Base-by-base conservation (phyloP, 2,888 invertebrate genomes). In the Epistrophe grossulariae region DNA sequence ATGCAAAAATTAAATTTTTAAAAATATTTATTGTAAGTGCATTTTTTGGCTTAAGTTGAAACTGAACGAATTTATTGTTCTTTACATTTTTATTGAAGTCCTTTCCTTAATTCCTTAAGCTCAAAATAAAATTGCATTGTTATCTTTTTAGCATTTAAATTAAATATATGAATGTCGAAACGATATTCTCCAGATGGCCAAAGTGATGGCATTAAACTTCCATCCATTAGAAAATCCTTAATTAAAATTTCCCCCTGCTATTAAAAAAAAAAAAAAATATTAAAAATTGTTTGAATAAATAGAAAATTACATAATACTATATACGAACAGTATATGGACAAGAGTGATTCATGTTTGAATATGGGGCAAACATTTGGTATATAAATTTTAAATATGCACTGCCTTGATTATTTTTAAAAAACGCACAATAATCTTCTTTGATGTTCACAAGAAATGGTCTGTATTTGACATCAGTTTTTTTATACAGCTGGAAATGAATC, bases 281-380 rank as follows among this genome's bases (percentile, higher is more conserved):
- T 13, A 35, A 38, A 55, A 15, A 17, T 17, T 0, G 0, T 31
- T 31, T 9, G 9, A 13, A 57, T n/a, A 35, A 38, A 38, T 17
- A 10, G 4, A 31, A 7, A 35, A 35, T 35, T 35, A 1, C 8
- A 35, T 17, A 17, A 38, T 35, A 24, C 3, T 24, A 24, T 59
- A 11, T 38, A 59, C 77, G 43, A 19, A 82, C 81, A 5, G 3
- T 11, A 19, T 59, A 82, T 1, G 77, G 81, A 35, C 81, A 77
- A 0, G 64, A 28, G 11, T 82, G 81, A 57, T 77, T 82, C 1
- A 77, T 17, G 13, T 82, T 82, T 6, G 77, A 28, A 31, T 71
- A 59, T 0, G 57, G 57, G 0, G 0, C 2, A 11, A 17, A 43
- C 10, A 77, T 13, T 19, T 19, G 5, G 15, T 15, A 2, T 0